Evolutionary conservation across 2,888 invertebrate genomes (phyloP).

Genomic region (Megaustenia siamemsis): DNA sequence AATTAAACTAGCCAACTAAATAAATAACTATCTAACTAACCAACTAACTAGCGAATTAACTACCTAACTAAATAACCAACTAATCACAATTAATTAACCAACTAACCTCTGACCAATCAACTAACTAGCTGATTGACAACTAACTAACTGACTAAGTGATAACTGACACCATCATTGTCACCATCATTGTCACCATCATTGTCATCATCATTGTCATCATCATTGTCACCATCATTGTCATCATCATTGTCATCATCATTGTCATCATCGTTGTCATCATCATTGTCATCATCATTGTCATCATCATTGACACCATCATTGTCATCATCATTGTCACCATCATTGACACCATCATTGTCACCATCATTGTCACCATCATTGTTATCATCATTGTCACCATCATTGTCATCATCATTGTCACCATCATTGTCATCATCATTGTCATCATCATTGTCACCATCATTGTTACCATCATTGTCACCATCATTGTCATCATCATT

Average conservation of each 20-base stretch:
- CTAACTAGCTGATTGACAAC: no score
- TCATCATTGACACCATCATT: not conserved
- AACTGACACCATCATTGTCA: conserved; percentile 8
- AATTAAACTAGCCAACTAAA: no score
- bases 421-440: not conserved
- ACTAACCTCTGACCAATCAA: no score
- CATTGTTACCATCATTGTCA: not conserved
- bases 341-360: conserved; percentile 16
- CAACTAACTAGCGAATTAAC: no score
- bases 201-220: not conserved
- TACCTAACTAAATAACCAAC: no score
- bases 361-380: conserved; percentile 17
- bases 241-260: not conserved
- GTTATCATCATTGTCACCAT: conserved; percentile 11
- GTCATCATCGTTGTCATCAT: not conserved
- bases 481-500: not conserved
- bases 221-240: not conserved
- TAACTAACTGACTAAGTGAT: no score
- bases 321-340: conserved; percentile 14
- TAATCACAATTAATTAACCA: no score
- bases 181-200: not conserved
- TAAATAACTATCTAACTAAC: no score
- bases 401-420: not conserved
- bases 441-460: not conserved
- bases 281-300: conserved; percentile 8